Conservation (phyloP, 2,113 vertebrate species). For the Eolophus roseicapilla region DNA sequence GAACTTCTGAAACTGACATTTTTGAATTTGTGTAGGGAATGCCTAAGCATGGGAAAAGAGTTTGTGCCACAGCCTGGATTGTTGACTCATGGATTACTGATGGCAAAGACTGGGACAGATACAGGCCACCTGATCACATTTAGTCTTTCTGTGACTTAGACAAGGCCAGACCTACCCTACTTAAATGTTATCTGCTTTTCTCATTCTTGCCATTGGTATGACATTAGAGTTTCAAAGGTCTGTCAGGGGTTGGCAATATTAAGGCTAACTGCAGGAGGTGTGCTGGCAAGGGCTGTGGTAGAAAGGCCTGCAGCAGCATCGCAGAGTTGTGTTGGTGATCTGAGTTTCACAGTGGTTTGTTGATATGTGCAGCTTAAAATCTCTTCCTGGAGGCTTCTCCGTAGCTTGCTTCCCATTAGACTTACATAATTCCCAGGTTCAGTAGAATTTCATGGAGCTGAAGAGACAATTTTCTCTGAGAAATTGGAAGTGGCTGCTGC, state of each 20-base stretch:
- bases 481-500: background rate
- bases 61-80: rapidly evolving
- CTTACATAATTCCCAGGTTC: background rate
- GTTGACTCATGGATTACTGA: background rate
- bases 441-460: background rate
- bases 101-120: background rate
- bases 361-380: background rate
- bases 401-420: background rate
- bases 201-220: background rate
- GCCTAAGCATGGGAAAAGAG: background rate
- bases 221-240: background rate
- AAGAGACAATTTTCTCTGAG: background rate
- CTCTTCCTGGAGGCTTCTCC: background rate
- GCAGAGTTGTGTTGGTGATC: background rate
- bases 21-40: background rate
- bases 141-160: background rate
- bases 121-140: background rate
- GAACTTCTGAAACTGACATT: background rate
- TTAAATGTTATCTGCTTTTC: background rate
- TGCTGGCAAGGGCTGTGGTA: background rate
- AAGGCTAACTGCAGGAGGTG: background rate
- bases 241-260: background rate
- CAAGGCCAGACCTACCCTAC: background rate
- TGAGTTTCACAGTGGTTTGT: background rate
- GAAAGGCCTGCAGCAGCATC: background rate